A percentile compares a stretch with the other conserved stretches of the same genome.
phyloP scores from a whole-genome alignment of 1,140 invertebrate species.

The Euwallacea similis region DNA sequence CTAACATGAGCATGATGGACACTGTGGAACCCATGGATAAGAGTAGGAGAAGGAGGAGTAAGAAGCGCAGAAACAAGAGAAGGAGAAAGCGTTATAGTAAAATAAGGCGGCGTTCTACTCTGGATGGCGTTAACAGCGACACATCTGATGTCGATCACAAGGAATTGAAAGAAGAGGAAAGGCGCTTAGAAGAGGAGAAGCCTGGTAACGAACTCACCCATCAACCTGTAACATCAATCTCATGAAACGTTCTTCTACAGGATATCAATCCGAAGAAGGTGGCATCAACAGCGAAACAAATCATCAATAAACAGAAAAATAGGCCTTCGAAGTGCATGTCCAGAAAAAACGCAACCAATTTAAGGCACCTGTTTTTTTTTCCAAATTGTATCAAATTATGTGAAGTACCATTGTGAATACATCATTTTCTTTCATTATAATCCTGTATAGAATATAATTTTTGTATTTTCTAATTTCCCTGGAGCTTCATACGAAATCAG shows the following conservation, averaged over 20 bases:
- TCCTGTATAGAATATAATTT: too few species aligned
- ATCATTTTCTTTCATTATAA: too few species aligned
- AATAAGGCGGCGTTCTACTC: too few species aligned
- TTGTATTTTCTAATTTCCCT: too few species aligned
- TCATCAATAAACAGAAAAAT: conserved; percentile 12
- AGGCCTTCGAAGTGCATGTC: conserved; percentile 17
- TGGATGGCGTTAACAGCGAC: conserved; percentile 1
- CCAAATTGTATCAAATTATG: background rate
- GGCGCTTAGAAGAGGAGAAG: background rate
- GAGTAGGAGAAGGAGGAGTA: conserved; percentile 3
- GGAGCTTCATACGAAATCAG: too few species aligned
- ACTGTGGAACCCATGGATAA: conserved; percentile 19
- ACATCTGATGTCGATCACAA: background rate
- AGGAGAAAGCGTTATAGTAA: background rate
- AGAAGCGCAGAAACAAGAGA: background rate
- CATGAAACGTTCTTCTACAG: background rate
- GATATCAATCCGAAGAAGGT: conserved; percentile 17
- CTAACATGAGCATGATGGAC: background rate
- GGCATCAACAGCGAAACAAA: background rate
- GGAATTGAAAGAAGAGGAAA: background rate
- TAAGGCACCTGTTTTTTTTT: background rate
- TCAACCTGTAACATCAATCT: background rate
- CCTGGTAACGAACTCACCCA: background rate
- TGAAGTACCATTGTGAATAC: too few species aligned
- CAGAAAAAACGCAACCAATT: conserved; percentile 9